Conservation (phyloP, 2,888 invertebrate species). For the Acanthococcus lagerstroemiae region DNA sequence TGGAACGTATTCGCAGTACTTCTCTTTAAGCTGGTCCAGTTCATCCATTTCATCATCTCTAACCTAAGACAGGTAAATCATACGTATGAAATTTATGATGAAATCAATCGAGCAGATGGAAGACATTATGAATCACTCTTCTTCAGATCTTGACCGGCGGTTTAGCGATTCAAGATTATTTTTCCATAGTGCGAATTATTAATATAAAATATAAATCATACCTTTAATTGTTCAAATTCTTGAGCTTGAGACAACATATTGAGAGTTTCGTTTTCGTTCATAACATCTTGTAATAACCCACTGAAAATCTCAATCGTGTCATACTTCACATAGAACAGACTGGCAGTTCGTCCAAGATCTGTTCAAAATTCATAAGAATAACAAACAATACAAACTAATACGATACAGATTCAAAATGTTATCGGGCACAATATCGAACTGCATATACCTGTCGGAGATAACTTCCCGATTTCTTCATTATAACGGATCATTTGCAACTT, state of each 20-base stretch:
- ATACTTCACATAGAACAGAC: slow-evolving; percentile 94
- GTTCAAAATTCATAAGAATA: too few species aligned
- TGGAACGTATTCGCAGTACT: slow-evolving; percentile 67
- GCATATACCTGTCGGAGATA: slow-evolving; percentile 45
- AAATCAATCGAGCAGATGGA: too few species aligned
- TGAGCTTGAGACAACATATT: slow-evolving; percentile 82
- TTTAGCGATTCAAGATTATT: too few species aligned
- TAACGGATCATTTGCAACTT: slow-evolving; percentile 90
- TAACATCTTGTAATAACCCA: slow-evolving; percentile 64
- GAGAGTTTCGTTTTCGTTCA: slow-evolving; percentile 79
- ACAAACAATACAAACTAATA: slow-evolving; percentile 26
- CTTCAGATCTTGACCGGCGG: too few species aligned
- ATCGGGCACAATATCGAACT: not conserved
- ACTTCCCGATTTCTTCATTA: slow-evolving; percentile 70
- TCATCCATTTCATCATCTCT: slow-evolving; percentile 92
- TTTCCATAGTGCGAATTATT: too few species aligned
- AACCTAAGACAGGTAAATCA: slow-evolving; percentile 48
- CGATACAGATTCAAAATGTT: not conserved
- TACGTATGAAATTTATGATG: too few species aligned
- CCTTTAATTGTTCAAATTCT: slow-evolving; percentile 92
- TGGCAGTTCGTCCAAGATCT: slow-evolving; percentile 92
- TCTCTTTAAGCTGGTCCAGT: slow-evolving; percentile 62
- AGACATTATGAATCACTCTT: too few species aligned
- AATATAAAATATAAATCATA: slow-evolving; percentile 39
- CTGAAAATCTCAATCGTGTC: slow-evolving; percentile 91